These are phyloP conservation scores for Nannoperca australis DNA, from an alignment of 2,797 vertebrate genomes.

Conservation along the genomic window DNA sequence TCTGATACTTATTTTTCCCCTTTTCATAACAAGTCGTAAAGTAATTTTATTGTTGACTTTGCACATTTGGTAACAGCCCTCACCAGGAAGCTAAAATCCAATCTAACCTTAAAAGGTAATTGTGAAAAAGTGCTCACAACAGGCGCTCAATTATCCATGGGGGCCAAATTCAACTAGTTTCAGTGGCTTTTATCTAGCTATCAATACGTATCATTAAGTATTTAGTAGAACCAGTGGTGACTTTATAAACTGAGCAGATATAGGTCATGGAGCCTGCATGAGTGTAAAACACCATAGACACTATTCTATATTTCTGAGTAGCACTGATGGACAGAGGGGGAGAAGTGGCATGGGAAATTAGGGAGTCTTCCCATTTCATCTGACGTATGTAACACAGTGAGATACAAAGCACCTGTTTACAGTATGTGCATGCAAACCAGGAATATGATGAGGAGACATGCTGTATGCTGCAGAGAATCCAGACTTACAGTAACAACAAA, in stretches of 20 bases:
- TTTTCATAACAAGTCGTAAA: constrained; percentile 3
- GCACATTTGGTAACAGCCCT: constrained; percentile 18
- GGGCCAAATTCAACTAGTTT: constrained; percentile 6
- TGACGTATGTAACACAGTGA: not conserved
- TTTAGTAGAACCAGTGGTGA: not conserved
- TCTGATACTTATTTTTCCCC: constrained; percentile 1
- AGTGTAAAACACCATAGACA: constrained; percentile 12
- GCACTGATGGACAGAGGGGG: not conserved
- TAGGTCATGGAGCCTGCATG: constrained; percentile 14
- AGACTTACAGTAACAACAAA: constrained; percentile 46
- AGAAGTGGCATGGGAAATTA: not conserved
- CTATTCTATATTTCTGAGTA: constrained; percentile 6
- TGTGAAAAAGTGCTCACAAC: constrained; percentile 23
- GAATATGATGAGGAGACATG: constrained; percentile 27
- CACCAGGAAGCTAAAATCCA: constrained; percentile 21
- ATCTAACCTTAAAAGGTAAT: constrained; percentile 7
- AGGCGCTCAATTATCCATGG: not conserved
- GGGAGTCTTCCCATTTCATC: constrained; percentile 40
- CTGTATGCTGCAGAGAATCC: constrained; percentile 16
- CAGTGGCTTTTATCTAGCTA: not conserved
- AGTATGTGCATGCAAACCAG: constrained; percentile 29
- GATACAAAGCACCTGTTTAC: constrained; percentile 44
- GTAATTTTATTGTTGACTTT: constrained; percentile 20
- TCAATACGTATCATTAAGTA: constrained; percentile 5
- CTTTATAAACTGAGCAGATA: constrained; percentile 6